Base-by-base conservation (phyloP, 1,140 invertebrate genomes). In the Copidosoma floridanum region DNA sequence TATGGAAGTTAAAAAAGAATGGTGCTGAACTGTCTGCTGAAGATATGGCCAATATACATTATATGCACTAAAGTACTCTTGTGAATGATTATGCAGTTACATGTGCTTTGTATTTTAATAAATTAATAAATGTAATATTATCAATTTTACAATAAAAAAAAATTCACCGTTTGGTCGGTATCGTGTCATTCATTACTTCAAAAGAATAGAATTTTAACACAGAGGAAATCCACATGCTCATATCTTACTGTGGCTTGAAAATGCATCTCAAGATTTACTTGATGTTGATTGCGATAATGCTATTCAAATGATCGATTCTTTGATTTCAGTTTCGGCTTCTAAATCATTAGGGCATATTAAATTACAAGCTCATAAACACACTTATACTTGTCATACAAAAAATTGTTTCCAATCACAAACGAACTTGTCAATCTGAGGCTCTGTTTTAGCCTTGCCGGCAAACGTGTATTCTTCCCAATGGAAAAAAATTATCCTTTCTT, bases 51-150 rank as follows among this genome's bases (percentile, higher is more conserved):
- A 65, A 61, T 51, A 46, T 78, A 23, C 6, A 65, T 51, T 71
- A 46, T 61, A 57, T 68, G 5, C 40, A 69, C 37, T 76, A 74
- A 65, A 48, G 41, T 47, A 61, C 55, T 47, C 57, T 80, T 26
- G 54, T 81, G 0, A 76, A 78, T 66, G 70, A 75, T 60, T 78
- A 81, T 69, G 69, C 79, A 7, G 74, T 79, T 24, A 80, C 75
- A 6, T 81, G 78, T 63, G 72, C 68, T 50, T 72, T 75, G 14
- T 71, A 79, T 54, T 79, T 77, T 43, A 71, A 78, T 57, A 77
- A 74, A 67, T 66, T 70, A 43, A 65, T 77, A 5, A 68, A 40
- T 68, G 67, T 68, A 58, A 0, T 69, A 11, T 14, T 68, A 55
- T 46, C 35, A 4, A 62, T 68, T 40, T 54, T 69, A 18, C 48